These are phyloP conservation scores for Halcyon badia DNA, from an alignment of 2,797 vertebrate species.

Conservation along the genomic window DNA sequence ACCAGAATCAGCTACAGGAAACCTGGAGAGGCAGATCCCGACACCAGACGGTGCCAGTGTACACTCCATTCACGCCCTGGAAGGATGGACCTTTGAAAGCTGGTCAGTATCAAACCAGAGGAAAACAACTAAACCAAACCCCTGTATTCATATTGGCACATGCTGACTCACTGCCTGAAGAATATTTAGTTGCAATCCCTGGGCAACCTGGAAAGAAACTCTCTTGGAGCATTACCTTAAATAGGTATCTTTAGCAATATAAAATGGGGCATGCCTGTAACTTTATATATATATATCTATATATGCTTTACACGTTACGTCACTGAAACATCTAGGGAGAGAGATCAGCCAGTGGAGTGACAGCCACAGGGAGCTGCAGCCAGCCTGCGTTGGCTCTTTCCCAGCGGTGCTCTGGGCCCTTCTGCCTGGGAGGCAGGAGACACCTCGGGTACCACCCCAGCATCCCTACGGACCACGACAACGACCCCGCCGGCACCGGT, in stretches of 20 bases:
- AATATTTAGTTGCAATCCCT: not conserved
- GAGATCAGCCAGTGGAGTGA: not conserved
- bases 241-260: constrained; percentile 52
- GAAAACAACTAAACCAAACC: not conserved
- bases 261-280: constrained; percentile 29
- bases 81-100: not conserved
- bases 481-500: accelerated
- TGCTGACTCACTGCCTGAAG: not conserved
- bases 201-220: not conserved
- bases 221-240: constrained; percentile 6
- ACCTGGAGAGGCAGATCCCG: not conserved
- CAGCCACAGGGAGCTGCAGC: not conserved
- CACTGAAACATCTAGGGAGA: not conserved
- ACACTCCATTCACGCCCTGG: not conserved
- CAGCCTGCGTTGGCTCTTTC: not conserved
- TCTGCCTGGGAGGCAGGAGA: not conserved
- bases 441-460: not conserved
- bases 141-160: constrained; percentile 14
- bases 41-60: not conserved
- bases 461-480: not conserved
- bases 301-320: not conserved
- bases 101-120: not conserved
- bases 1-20: not conserved
- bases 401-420: not conserved
- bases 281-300: not conserved